Evolutionary conservation across 2,888 invertebrate genomes (phyloP), one percentile per base, ranked within the genome.

Genomic region (Oxycera nigricornis): DNA sequence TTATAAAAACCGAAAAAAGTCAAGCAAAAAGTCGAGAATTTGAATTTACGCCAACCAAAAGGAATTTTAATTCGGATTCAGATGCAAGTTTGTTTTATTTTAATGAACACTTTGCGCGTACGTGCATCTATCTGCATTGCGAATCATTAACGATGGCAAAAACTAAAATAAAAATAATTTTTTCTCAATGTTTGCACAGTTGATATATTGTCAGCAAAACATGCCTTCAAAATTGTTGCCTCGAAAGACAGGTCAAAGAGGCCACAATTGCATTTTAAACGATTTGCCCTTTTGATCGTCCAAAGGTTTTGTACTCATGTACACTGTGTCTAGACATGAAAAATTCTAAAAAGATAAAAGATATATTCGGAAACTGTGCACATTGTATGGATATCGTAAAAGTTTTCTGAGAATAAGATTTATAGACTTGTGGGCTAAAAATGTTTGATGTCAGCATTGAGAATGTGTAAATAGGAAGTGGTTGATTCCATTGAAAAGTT

Each of bases 61-160:
- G 65, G 65, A 65, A 65, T 65, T 65, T 65, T 65, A 65, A 65
- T 65, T 65, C 65, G 65, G 41, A 41, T 65, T 65, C 65, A 65
- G 65, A 65, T 41, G 65, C 65, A 65, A 41, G 65, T 41, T 65
- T 65, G 9, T 46, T 55, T 24, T 24, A 24, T 55, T 1, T 24
- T 22, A 22, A 22, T 24, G 55, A 22, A 55, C 55, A 55, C 20
- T 22, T 1, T 55, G 7, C 24, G 20, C 24, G 55, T 14, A 39
- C 39, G 14, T 39, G 24, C 9, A 17, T 24, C 11, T 11, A n/a
- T n/a, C 3, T 59, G 39, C 39, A 24, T 6, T 65, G 3, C 35
- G 17, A 65, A 41, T 41, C 26, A 26, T 39, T 31, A 31, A 20
- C 11, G 24, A 59, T 59, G 26, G 59, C 30, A 28, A 11, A 28